A percentile compares a stretch with the other conserved stretches of the same genome.
Conservation (phyloP, 2,113 vertebrate species). For the Prolemur simus region DNA sequence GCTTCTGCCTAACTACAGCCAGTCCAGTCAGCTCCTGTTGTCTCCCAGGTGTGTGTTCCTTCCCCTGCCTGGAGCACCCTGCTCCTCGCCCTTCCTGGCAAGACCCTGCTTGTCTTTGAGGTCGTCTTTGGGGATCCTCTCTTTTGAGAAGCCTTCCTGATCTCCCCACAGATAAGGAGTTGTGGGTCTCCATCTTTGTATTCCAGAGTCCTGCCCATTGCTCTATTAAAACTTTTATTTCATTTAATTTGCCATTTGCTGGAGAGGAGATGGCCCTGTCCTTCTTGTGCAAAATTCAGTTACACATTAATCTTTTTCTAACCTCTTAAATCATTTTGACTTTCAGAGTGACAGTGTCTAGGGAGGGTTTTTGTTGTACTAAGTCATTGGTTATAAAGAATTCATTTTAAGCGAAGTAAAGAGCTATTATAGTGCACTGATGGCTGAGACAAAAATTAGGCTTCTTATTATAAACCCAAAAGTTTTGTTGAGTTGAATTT, state of each 20-base stretch:
- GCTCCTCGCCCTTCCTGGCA: not conserved
- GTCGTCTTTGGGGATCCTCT: not conserved
- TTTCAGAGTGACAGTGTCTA: not conserved
- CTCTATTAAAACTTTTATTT: not conserved
- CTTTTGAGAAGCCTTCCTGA: not conserved
- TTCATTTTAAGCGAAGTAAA: slow-evolving; percentile 39
- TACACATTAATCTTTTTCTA: not conserved
- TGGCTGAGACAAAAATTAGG: not conserved
- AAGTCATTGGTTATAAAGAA: slow-evolving; percentile 15
- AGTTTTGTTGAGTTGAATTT: not conserved
- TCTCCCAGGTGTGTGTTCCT: not conserved
- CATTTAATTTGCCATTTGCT: not conserved
- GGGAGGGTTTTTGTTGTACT: not conserved
- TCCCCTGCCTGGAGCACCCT: not conserved
- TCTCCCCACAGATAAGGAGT: not conserved
- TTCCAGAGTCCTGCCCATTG: not conserved
- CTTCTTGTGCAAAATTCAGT: not conserved
- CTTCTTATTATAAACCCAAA: not conserved
- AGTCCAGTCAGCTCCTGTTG: not conserved
- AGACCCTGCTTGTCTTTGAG: not conserved
- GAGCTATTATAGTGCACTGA: not conserved
- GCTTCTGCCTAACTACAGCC: not conserved
- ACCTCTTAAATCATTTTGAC: not conserved
- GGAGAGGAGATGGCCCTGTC: not conserved
- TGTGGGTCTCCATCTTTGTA: not conserved